Percentiles rank a stretch among this genome's conserved stretches.
Evolutionary conservation across 2,113 vertebrate species (phyloP).

Genomic region (Hepsetus odoe): DNA sequence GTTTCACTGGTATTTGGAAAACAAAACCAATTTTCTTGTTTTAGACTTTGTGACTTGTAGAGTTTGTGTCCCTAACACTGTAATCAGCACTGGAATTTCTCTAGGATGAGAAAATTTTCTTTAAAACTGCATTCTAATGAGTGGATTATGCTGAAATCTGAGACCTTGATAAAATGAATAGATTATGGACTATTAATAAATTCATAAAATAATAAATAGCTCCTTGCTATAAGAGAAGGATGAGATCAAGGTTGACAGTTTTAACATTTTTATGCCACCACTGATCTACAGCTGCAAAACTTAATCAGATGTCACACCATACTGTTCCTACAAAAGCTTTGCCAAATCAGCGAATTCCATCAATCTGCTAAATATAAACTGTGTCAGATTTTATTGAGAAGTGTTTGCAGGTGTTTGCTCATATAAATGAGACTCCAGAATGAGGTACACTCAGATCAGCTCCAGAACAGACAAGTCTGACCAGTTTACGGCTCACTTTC

Average conservation of each 20-base stretch:
- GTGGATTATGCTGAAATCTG: too few relatives aligned
- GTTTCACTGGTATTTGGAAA: too few relatives aligned
- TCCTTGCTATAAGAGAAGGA: too few relatives aligned
- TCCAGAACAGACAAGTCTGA: constrained; percentile 27
- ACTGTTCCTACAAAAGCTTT: not conserved
- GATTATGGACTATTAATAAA: not conserved
- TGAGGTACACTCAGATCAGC: not conserved
- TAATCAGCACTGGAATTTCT: too few relatives aligned
- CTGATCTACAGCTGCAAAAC: not conserved
- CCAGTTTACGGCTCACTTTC: constrained; percentile 4
- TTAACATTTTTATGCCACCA: not conserved
- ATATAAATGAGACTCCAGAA: not conserved
- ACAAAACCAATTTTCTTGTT: too few relatives aligned
- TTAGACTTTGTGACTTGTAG: too few relatives aligned
- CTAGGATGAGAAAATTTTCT: too few relatives aligned
- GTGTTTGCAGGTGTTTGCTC: not conserved
- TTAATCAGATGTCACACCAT: not conserved
- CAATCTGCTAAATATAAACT: not conserved
- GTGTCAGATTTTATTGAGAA: not conserved
- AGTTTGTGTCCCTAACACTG: too few relatives aligned
- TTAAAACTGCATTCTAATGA: too few relatives aligned
- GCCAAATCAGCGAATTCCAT: not conserved
- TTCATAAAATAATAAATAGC: not conserved
- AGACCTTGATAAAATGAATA: not conserved
- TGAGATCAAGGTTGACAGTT: not conserved